Evolutionary conservation across 2,888 invertebrate species (phyloP).

Genomic region (Tenthredo mesomela): DNA sequence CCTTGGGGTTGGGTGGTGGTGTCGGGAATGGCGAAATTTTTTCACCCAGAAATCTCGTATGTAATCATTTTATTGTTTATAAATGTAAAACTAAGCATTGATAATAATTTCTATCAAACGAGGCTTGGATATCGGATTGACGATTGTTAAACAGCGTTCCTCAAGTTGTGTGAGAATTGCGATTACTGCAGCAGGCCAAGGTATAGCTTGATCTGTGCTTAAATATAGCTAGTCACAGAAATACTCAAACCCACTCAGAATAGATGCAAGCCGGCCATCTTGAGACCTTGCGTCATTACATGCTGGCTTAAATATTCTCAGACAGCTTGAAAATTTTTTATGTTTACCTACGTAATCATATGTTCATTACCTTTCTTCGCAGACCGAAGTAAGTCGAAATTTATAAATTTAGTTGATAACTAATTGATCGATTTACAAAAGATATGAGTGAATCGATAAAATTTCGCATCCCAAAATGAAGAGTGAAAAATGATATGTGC

Average conservation of each 20-base stretch:
- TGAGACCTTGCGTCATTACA: constrained; percentile 43
- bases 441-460: not conserved
- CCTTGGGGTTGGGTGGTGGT: not conserved
- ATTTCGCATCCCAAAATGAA: not conserved
- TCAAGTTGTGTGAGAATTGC: constrained; percentile 31
- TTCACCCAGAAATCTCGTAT: not conserved
- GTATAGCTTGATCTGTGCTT: constrained; percentile 28
- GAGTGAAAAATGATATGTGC: too few relatives aligned
- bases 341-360: not conserved
- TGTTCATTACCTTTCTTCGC: not conserved
- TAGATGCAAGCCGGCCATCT: constrained; percentile 47
- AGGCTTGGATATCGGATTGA: not conserved
- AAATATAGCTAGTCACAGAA: constrained; percentile 34
- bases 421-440: not conserved
- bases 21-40: not conserved
- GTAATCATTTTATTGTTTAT: not conserved
- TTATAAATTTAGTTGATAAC: not conserved
- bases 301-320: constrained; percentile 2
- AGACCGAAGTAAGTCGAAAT: not conserved
- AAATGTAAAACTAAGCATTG: not conserved
- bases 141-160: not conserved
- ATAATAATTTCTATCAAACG: not conserved
- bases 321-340: not conserved
- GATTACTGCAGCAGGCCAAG: constrained; percentile 12
- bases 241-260: constrained; percentile 44